These are phyloP conservation scores for Rhynchomys soricoides DNA, from an alignment of 2,113 vertebrate genomes.

Conservation along the genomic window DNA sequence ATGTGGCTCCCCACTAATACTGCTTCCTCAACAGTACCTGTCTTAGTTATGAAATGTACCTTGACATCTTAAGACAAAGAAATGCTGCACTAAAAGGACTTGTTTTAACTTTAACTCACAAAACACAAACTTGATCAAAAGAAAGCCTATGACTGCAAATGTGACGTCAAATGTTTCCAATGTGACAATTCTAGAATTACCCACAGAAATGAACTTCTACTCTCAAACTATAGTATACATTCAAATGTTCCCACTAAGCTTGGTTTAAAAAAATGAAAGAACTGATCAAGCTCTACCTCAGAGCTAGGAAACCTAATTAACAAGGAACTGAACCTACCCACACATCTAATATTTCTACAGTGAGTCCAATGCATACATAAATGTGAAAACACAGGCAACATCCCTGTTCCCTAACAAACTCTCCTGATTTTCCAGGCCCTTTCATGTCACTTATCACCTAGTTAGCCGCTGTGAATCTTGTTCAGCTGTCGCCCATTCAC, in stretches of 20 bases:
- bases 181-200: neutral
- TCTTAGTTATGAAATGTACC: slow-evolving; percentile 23
- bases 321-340: neutral
- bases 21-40: neutral
- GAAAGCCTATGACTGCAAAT: slow-evolving; percentile 20
- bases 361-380: neutral
- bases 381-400: slow-evolving; percentile 24
- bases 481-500: neutral
- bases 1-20: neutral
- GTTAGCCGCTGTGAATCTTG: neutral
- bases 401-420: neutral
- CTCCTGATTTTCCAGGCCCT: neutral
- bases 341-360: neutral
- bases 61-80: neutral
- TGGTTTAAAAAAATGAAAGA: neutral
- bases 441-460: neutral
- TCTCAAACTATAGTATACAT: neutral
- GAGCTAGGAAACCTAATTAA: neutral
- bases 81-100: neutral
- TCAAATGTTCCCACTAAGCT: neutral
- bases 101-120: slow-evolving; percentile 49
- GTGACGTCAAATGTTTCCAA: neutral
- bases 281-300: slow-evolving; percentile 17
- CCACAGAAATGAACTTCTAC: slow-evolving; percentile 2
- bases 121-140: neutral